phyloP scores from a whole-genome alignment of 64 coral and sea anemone genomes.

The Hydrozoanthus tunicans region DNA sequence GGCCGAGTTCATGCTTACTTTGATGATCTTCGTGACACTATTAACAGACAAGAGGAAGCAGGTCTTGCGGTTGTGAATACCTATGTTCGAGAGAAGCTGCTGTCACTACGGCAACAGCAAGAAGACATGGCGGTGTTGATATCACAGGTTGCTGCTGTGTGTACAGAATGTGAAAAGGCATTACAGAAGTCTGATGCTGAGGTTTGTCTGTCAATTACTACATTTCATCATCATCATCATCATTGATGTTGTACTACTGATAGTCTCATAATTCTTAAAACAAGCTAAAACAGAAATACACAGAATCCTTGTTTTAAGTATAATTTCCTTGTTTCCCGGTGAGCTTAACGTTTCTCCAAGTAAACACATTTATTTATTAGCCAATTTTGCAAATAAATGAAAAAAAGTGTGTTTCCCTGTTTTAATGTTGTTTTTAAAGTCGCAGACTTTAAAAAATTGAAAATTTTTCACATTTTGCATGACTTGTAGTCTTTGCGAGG shows the following conservation, averaged over 20 bases:
- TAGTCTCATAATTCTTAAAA: background rate
- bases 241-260: background rate
- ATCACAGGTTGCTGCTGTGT: slow-evolving; percentile 89
- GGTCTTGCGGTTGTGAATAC: slow-evolving; percentile 95
- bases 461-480: too few relatives aligned
- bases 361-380: too few relatives aligned
- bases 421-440: too few relatives aligned
- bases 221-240: background rate
- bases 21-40: slow-evolving; percentile 98
- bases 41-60: slow-evolving; percentile 95
- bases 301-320: too few relatives aligned
- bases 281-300: too few relatives aligned
- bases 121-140: slow-evolving; percentile 98
- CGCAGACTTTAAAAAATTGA: too few relatives aligned
- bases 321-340: too few relatives aligned
- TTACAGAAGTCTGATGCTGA: slow-evolving; percentile 91
- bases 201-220: slow-evolving; percentile 22
- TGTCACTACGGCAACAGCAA: slow-evolving; percentile 89
- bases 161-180: slow-evolving; percentile 89
- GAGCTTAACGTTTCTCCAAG: too few relatives aligned
- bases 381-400: too few relatives aligned
- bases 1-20: slow-evolving; percentile 86
- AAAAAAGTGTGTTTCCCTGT: too few relatives aligned
- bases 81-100: slow-evolving; percentile 90
- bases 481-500: too few relatives aligned